Percentiles rank a stretch among this genome's conserved stretches.
phyloP scores from a whole-genome alignment of 2,797 vertebrate genomes.

The Helostoma temminkii region DNA sequence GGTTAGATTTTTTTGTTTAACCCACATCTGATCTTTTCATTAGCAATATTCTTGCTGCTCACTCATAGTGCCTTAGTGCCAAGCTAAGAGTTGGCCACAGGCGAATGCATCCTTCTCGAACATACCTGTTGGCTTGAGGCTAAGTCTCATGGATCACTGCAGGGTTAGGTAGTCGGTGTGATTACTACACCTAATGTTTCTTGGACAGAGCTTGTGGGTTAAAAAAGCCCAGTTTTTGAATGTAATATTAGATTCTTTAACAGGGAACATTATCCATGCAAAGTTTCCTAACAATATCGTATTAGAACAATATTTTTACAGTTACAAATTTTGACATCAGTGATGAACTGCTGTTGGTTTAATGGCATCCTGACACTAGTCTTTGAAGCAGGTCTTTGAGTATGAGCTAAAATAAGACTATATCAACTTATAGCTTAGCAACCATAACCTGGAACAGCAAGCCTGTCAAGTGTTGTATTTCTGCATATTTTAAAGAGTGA shows the following conservation, averaged over 20 bases:
- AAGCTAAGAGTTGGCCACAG: constrained; percentile 43
- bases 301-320: neutral
- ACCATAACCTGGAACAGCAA: neutral
- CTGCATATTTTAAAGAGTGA: no score
- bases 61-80: constrained; percentile 37
- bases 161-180: constrained; percentile 12
- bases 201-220: constrained; percentile 21
- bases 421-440: neutral
- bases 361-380: neutral
- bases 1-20: constrained; percentile 59
- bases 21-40: constrained; percentile 72
- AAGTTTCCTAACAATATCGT: neutral
- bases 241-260: constrained; percentile 2
- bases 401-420: neutral
- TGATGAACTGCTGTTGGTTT: neutral
- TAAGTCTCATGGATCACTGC: constrained; percentile 35
- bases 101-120: constrained; percentile 43
- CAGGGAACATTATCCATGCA: neutral
- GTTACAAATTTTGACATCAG: neutral
- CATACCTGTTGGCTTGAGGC: constrained; percentile 54
- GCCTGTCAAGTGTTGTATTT: neutral
- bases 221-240: constrained; percentile 9
- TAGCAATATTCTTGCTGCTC: constrained; percentile 43
- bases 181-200: constrained; percentile 16
- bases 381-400: neutral